Evolutionary conservation across 2,797 vertebrate genomes (phyloP).

Genomic region (Sebastes miniatus): DNA sequence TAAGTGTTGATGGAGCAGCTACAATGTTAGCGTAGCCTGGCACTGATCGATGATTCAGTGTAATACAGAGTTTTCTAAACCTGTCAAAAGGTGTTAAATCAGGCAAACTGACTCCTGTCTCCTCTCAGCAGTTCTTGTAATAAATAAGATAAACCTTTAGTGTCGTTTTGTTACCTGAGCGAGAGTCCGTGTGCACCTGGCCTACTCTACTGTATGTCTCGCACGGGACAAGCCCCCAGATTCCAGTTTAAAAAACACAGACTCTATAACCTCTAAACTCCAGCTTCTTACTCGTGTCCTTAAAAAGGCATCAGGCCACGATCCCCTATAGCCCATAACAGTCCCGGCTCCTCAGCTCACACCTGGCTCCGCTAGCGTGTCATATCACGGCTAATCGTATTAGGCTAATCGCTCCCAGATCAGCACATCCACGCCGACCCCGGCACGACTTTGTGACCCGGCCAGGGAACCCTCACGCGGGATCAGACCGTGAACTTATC

Average conservation of each 20-base stretch:
- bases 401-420: constrained; percentile 74
- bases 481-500: constrained; percentile 64
- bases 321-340: background rate
- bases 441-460: constrained; percentile 55
- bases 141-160: background rate
- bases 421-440: constrained; percentile 67
- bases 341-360: constrained; percentile 36
- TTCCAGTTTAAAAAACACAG: constrained; percentile 5
- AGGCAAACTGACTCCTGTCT: background rate
- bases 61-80: background rate
- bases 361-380: constrained; percentile 71
- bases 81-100: background rate
- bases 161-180: background rate
- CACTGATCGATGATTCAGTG: background rate
- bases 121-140: background rate
- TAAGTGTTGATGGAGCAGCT: background rate
- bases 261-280: background rate
- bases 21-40: too few relatives aligned
- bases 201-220: background rate
- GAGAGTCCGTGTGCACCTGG: background rate
- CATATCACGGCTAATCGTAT: constrained; percentile 70
- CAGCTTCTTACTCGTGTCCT: background rate
- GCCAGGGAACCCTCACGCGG: constrained; percentile 50
- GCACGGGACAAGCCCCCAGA: background rate
- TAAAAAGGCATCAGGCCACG: constrained; percentile 12